Evolutionary conservation across 2,113 vertebrate genomes (phyloP).

Genomic region (Gymnocephalus cernua): DNA sequence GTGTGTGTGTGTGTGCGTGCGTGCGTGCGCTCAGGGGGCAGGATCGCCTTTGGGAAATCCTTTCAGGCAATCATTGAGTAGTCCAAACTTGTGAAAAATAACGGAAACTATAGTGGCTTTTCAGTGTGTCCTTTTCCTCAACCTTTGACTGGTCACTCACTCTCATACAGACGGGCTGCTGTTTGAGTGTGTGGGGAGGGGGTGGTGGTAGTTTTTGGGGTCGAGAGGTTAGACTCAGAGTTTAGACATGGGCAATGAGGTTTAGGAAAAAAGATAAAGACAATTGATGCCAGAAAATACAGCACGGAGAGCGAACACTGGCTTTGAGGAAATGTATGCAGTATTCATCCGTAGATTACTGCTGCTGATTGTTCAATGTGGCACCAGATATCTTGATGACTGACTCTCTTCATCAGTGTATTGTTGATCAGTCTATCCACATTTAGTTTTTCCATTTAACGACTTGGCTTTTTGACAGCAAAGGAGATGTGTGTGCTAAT

Average conservation of each 20-base stretch:
- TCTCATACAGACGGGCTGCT: conserved; percentile 31
- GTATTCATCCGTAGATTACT: neutral
- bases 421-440: neutral
- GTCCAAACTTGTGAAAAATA: conserved; percentile 53
- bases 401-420: neutral
- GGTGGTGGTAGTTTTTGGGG: neutral
- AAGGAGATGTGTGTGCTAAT: neutral
- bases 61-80: conserved; percentile 63
- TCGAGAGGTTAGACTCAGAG: conserved; percentile 41
- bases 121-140: conserved; percentile 19
- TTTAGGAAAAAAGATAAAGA: conserved; percentile 14
- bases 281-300: conserved; percentile 1
- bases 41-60: conserved; percentile 62
- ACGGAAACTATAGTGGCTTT: conserved; percentile 44
- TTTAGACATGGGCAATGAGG: neutral
- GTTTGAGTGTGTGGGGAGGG: neutral
- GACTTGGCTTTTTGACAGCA: neutral
- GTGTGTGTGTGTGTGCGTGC: conserved; percentile 3
- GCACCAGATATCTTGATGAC: neutral
- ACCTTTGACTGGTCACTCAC: conserved; percentile 40
- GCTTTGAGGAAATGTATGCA: neutral
- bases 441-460: neutral
- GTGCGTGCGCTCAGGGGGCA: conserved; percentile 17
- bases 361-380: conserved; percentile 12
- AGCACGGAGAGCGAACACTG: neutral